Base-by-base conservation (phyloP, 64 coral and sea anemone species). In the Dendronephthya gigantea region DNA sequence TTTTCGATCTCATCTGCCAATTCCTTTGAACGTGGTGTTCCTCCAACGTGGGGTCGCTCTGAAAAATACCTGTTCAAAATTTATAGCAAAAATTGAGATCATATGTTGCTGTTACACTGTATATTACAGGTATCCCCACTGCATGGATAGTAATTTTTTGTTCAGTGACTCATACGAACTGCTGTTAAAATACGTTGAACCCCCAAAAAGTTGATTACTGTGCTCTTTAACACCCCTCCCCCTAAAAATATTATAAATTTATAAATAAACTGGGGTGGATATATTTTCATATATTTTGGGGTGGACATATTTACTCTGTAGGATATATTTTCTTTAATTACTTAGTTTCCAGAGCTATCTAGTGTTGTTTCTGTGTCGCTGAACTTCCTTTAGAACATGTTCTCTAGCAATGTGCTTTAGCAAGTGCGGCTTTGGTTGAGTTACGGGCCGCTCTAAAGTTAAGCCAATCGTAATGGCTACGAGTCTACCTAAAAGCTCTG, bases 281-380 rank as follows among this genome's bases (percentile, higher is more conserved):
- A n/a, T n/a, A n/a, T n/a, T n/a, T n/a, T n/a, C n/a, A n/a, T n/a
- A n/a, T n/a, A n/a, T n/a, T n/a, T n/a, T n/a, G n/a, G n/a, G n/a
- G n/a, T n/a, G n/a, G 50, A 52, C 13, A 16, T 52, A n/a, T 40
- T 83, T 9, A 40, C 82, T 15, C 39, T 83, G 0, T 41, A 45
- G 4, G 82, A 2, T 45, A 45, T 35, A 9, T 39, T 83, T 39
- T 41, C 9, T 39, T 83, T 83, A 15, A 83, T 83, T 16, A 83
- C 38, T 83, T n/a, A n/a, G n/a, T n/a, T 83, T 83, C 81, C 81
- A 83, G 35, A 83, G 81, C 35, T 31, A 83, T 16, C 81, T 38
- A 38, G 81, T 83, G 0, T 83, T 83, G 23, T 83, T 22, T 83
- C 38, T 83, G 81, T 83, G 81, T 22, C 40, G 35, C 38, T 83